A percentile compares a stretch with the other conserved stretches of the same genome.
Conservation (phyloP, 2,888 invertebrate genomes). For the Rhynchonema sp. region DNA sequence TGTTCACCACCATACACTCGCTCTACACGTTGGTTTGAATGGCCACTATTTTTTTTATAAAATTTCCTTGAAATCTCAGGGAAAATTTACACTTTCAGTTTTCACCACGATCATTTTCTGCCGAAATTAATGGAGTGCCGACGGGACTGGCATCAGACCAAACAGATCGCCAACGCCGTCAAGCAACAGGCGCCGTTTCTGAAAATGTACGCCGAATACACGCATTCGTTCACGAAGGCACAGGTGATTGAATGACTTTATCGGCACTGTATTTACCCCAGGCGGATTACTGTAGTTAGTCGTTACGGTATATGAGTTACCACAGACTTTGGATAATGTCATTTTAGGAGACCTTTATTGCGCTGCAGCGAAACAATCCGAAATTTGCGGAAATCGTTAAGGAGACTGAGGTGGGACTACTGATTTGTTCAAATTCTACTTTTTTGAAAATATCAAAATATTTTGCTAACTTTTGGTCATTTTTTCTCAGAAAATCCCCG, state of each 20-base stretch:
- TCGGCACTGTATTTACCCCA: no score
- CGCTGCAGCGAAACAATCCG: slow-evolving; percentile 39
- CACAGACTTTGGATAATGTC: no score
- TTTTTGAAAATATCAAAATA: no score
- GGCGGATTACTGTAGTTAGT: no score
- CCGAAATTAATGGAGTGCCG: slow-evolving; percentile 42
- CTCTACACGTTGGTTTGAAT: no score
- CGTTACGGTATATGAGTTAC: no score
- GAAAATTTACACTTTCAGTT: no score
- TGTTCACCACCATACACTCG: slow-evolving; percentile 46
- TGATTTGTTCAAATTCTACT: no score
- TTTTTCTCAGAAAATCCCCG: slow-evolving; percentile 36
- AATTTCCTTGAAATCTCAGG: no score
- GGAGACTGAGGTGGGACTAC: slow-evolving; percentile 38
- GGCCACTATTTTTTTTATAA: no score
- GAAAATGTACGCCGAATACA: slow-evolving; percentile 48
- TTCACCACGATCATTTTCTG: slow-evolving; percentile 44
- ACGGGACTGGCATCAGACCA: slow-evolving; percentile 36
- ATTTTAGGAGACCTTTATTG: slow-evolving; percentile 39
- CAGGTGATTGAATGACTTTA: no score
- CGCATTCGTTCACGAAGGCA: slow-evolving; percentile 45
- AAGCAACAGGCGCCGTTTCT: slow-evolving; percentile 46
- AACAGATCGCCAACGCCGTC: slow-evolving; percentile 40
- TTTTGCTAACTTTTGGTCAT: no score
- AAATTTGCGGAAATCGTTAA: slow-evolving; percentile 41